Conservation (phyloP, 2,888 invertebrate genomes). For the Lasioglossum leucozonium region DNA sequence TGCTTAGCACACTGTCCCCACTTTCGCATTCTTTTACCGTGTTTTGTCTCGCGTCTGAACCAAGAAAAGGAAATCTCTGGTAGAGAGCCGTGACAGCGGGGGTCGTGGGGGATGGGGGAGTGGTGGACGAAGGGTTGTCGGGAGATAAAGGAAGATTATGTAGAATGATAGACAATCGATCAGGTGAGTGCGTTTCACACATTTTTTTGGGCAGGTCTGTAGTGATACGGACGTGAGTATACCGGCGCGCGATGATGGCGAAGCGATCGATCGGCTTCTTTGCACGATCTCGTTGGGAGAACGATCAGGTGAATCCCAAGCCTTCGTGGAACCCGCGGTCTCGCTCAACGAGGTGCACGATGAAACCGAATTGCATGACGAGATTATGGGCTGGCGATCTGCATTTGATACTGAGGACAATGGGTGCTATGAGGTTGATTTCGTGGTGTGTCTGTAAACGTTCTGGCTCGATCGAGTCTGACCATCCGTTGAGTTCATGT, state of each 20-base stretch:
- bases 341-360: constrained; percentile 11
- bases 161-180: background rate
- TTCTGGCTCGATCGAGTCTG: background rate
- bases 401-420: constrained; percentile 28
- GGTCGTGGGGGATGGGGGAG: background rate
- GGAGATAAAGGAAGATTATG: constrained; percentile 19
- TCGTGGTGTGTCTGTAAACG: constrained; percentile 4
- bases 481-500: background rate
- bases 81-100: constrained; percentile 12
- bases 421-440: constrained; percentile 19
- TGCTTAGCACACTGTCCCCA: constrained; percentile 10
- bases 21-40: constrained; percentile 21
- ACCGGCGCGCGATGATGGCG: constrained; percentile 21
- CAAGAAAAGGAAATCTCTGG: constrained; percentile 27
- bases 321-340: constrained; percentile 2
- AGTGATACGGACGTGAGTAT: background rate
- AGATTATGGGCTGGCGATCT: constrained; percentile 29
- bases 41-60: constrained; percentile 20
- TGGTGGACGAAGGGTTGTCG: background rate
- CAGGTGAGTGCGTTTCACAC: background rate
- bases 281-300: constrained; percentile 8
- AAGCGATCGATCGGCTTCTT: constrained; percentile 7
- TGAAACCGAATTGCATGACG: constrained; percentile 9
- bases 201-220: constrained; percentile 8
- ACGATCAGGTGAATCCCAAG: constrained; percentile 13